Percentiles rank a stretch among this genome's conserved stretches.
Conservation (phyloP, 92 coral and sea anemone species). For the Phenganax subtilis region DNA sequence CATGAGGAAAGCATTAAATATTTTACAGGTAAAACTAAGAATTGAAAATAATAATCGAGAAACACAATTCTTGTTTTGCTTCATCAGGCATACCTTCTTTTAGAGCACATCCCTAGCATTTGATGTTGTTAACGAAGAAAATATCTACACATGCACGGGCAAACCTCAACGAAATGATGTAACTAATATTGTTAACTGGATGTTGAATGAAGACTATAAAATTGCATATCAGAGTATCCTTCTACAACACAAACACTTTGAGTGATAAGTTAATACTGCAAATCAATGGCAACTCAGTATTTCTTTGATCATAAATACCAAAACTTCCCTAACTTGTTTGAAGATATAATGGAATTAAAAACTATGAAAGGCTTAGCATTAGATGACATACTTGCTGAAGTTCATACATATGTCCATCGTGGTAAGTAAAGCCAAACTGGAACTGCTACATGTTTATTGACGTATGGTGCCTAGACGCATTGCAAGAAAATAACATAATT, state of each 20-base stretch:
- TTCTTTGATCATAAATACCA: too few species aligned
- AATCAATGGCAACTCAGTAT: neutral
- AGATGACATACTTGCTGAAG: slow-evolving; percentile 86
- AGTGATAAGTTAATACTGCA: neutral
- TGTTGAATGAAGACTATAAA: slow-evolving; percentile 83
- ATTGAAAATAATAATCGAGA: neutral
- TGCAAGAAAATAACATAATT: neutral
- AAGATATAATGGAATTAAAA: slow-evolving; percentile 86
- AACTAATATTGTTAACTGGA: slow-evolving; percentile 88
- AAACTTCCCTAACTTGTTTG: neutral
- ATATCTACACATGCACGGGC: slow-evolving; percentile 90
- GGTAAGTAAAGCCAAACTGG: slow-evolving; percentile 47
- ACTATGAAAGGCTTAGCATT: slow-evolving; percentile 92
- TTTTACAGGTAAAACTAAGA: slow-evolving; percentile 65
- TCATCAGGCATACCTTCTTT: neutral
- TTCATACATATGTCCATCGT: slow-evolving; percentile 87
- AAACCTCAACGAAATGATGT: slow-evolving; percentile 85
- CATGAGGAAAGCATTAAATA: slow-evolving; percentile 89
- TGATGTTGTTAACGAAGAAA: slow-evolving; percentile 75
- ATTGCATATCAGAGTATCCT: slow-evolving; percentile 90
- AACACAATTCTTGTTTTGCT: too few species aligned
- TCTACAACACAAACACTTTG: neutral
- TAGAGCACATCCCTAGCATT: slow-evolving; percentile 95
- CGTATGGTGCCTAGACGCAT: neutral
- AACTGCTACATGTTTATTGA: too few species aligned